Percentiles rank a stretch among this genome's conserved stretches.
Conservation (phyloP, 2,888 invertebrate genomes). For the Geotrupes spiniger region DNA sequence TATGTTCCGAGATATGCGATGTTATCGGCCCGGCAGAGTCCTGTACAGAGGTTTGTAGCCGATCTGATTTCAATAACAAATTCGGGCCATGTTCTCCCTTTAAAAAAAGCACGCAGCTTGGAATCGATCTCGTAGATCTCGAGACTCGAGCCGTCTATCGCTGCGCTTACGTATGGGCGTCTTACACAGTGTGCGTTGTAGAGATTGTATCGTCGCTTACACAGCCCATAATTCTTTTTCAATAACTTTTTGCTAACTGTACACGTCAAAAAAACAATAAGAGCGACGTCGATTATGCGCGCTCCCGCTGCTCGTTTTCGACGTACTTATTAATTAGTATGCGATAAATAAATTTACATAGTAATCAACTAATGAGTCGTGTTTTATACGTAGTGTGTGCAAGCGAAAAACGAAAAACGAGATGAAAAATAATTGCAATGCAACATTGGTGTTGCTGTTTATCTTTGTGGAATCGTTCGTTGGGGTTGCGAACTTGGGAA, state of each 20-base stretch:
- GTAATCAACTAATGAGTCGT: too few species aligned
- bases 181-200: constrained; percentile 31
- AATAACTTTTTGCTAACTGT: constrained; percentile 9
- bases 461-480: too few species aligned
- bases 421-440: too few species aligned
- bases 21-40: not conserved
- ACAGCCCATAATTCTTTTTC: constrained; percentile 14
- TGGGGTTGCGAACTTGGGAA: too few species aligned
- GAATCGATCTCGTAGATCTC: constrained; percentile 24
- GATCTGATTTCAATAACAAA: constrained; percentile 46
- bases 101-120: constrained; percentile 3
- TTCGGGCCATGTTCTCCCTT: constrained; percentile 38
- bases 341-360: constrained; percentile 17
- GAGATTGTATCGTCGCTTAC: constrained; percentile 29
- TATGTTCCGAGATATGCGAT: constrained; percentile 3
- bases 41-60: constrained; percentile 20
- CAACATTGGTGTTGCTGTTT: too few species aligned
- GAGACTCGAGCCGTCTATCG: constrained; percentile 32
- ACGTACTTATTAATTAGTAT: not conserved
- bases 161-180: constrained; percentile 34
- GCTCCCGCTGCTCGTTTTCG: constrained; percentile 2
- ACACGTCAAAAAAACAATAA: constrained; percentile 1
- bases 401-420: too few species aligned
- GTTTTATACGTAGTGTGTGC: too few species aligned
- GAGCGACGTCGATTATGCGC: not conserved